These are phyloP conservation scores for Pangasius sanitwongsei DNA, from an alignment of 2,797 vertebrate genomes.

Conservation along the genomic window DNA sequence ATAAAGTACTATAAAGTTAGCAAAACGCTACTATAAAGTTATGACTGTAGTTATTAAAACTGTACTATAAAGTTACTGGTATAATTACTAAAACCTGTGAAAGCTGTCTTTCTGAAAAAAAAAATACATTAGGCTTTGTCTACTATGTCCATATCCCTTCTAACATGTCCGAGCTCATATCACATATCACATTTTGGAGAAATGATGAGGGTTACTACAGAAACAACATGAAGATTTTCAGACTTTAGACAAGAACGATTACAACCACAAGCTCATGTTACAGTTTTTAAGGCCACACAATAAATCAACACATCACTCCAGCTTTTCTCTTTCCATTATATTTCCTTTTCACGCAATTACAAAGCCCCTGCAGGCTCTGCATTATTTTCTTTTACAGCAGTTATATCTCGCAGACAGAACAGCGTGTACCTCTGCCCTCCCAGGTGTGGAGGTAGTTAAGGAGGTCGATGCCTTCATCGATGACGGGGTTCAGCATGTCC, in stretches of 20 bases:
- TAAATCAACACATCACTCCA: neutral
- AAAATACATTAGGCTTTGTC: neutral
- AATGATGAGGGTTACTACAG: neutral
- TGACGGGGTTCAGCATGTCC: conserved; percentile 48
- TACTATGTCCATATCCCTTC: neutral
- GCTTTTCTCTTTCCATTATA: neutral
- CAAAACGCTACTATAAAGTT: neutral
- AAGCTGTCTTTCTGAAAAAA: neutral
- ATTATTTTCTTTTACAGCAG: neutral
- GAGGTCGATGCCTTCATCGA: conserved; percentile 61
- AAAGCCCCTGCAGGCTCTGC: neutral
- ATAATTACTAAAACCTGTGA: neutral
- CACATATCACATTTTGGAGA: neutral
- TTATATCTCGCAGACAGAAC: neutral
- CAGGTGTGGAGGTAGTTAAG: conserved; percentile 69
- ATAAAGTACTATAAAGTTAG: neutral
- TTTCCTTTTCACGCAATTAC: neutral
- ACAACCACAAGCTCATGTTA: neutral
- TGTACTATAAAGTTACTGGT: neutral
- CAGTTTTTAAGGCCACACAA: too few relatives aligned
- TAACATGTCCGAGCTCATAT: neutral
- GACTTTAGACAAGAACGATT: neutral
- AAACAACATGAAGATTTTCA: neutral
- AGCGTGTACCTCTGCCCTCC: conserved; percentile 71
- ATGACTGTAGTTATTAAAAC: neutral